Evolutionary conservation across 2,797 vertebrate genomes (phyloP).

Genomic region (Synanceia verrucosa): DNA sequence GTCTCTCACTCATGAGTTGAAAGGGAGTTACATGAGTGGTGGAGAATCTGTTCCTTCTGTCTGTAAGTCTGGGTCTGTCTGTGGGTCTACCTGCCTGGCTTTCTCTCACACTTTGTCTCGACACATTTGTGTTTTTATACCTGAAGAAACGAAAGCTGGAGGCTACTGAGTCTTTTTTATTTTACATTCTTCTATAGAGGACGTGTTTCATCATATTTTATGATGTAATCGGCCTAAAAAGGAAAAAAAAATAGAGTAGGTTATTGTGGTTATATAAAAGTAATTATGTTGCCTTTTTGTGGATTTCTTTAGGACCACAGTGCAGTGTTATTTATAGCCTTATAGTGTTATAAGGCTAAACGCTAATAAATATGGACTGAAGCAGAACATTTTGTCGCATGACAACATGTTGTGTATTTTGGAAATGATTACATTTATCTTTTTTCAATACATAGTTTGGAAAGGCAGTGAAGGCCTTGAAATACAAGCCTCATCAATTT

Average conservation of each 20-base stretch:
- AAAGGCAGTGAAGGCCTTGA: too few relatives aligned
- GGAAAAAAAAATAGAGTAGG: background rate
- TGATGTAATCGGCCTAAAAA: background rate
- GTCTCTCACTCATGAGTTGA: conserved; percentile 29
- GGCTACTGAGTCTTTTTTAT: background rate
- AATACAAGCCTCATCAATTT: too few relatives aligned
- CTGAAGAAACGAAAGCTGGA: background rate
- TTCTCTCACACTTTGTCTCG: background rate
- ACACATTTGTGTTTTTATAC: background rate
- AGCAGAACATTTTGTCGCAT: background rate
- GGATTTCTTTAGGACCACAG: background rate
- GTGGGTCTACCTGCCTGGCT: conserved; percentile 18
- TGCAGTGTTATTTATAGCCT: background rate
- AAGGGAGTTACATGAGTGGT: conserved; percentile 39
- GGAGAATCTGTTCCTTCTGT: conserved; percentile 36
- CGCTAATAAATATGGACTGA: background rate
- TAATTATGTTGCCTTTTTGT: background rate
- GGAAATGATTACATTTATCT: background rate
- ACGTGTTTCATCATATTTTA: background rate
- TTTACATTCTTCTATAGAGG: too few relatives aligned
- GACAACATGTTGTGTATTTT: background rate
- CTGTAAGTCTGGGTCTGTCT: conserved; percentile 32
- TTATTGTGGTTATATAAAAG: background rate
- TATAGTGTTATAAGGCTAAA: background rate
- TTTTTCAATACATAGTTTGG: too few relatives aligned